Base-by-base conservation (phyloP, 2,797 vertebrate genomes). In the Cynodonichthys magdalenae region DNA sequence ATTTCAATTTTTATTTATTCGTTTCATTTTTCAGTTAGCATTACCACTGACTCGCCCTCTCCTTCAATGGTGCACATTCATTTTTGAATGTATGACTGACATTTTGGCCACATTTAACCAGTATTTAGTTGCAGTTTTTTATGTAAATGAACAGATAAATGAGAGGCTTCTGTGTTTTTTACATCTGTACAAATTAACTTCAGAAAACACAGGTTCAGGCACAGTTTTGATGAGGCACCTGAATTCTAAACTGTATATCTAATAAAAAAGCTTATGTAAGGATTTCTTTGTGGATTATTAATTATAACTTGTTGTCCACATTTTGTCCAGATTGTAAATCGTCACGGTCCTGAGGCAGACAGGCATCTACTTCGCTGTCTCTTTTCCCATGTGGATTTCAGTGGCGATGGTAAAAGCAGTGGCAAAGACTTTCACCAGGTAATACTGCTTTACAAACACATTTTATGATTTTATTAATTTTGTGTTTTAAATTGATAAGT, bases 351-450 rank as follows among this genome's bases (percentile, higher is more conserved):
- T 79, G 97, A 99, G 95, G 98, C 98, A 97, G 98, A 99, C 95
- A 96, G 97, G 94, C 97, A 99, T 95, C 95, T 99, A 91, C 90
- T 99, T 94, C 97, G 98, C 96, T 99, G 98, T 95, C 97, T 99
- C 93, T 99, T 99, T 95, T 99, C 98, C 75, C 98, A 99, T 94
- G 98, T 99, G 95, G 98, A 99, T 98, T 99, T 99, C 88, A 99
- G 97, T 98, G 98, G 97, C 96, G 97, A 99, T 99, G 98, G 98
- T 99, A 99, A 99, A 99, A 99, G 98, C 92, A 99, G 98, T 93
- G 98, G 98, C 90, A 99, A 99, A 94, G 98, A 99, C 93, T 99
- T 99, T 90, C 98, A 99, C 94, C 98, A 99, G 98, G 98, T 99
- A 96, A 84, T 67, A 82, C 79, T 79, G 77, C 52, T 3, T 11